Evolutionary conservation across 2,888 invertebrate species (phyloP).

Genomic region (Diplolepis rosae): DNA sequence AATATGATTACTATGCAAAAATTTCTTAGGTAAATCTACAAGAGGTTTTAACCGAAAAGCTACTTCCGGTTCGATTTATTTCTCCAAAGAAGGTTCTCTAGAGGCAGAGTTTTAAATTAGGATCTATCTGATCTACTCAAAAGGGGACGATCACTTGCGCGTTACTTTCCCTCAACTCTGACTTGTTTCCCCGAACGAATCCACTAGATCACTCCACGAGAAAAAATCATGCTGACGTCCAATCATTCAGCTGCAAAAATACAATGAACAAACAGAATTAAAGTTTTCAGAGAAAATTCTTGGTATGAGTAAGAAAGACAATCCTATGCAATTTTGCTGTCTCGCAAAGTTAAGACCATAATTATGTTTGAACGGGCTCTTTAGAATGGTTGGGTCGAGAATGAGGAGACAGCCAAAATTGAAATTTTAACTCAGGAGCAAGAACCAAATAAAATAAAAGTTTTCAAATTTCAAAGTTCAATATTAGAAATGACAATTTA

Average conservation of each 20-base stretch:
- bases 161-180: conserved; percentile 30
- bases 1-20: too few relatives aligned
- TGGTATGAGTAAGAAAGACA: background rate
- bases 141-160: conserved; percentile 17
- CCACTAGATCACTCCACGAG: background rate
- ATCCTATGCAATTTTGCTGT: conserved; percentile 10
- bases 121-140: conserved; percentile 7
- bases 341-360: conserved; percentile 2
- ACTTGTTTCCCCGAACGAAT: conserved; percentile 30
- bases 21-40: background rate
- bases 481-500: background rate
- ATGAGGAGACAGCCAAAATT: conserved; percentile 5
- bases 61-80: background rate
- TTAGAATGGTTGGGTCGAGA: conserved; percentile 1
- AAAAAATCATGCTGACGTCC: background rate
- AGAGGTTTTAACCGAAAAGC: background rate
- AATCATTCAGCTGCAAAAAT: background rate
- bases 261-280: conserved; percentile 1
- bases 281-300: background rate
- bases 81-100: background rate
- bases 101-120: conserved; percentile 21
- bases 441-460: background rate
- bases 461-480: background rate
- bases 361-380: conserved; percentile 1
- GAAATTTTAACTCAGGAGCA: background rate